Percentiles rank a stretch among this genome's conserved stretches.
These are phyloP conservation scores for Pseudomyrmex pallidus DNA, from an alignment of 1,140 invertebrate genomes.

Conservation along the genomic window DNA sequence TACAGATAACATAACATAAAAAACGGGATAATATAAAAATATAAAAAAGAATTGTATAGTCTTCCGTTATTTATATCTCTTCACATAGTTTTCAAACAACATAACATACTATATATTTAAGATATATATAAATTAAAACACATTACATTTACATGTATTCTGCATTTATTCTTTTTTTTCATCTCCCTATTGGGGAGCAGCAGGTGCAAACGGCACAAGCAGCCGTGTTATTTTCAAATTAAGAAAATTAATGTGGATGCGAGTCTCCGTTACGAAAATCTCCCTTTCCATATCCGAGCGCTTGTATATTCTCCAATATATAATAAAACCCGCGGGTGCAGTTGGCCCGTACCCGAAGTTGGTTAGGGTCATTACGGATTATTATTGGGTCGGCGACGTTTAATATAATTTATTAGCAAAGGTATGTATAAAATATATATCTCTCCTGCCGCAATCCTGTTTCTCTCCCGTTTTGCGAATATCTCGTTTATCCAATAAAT, in stretches of 20 bases:
- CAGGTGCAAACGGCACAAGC: conserved; percentile 69
- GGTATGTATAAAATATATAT: conserved; percentile 24
- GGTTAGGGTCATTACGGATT: conserved; percentile 43
- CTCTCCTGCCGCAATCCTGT: background rate
- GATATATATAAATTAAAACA: conserved; percentile 30
- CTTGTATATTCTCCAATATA: conserved; percentile 58
- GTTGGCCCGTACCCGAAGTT: conserved; percentile 9
- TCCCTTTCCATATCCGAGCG: conserved; percentile 6
- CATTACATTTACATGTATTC: conserved; percentile 34
- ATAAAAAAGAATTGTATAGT: background rate
- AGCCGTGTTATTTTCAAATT: conserved; percentile 72
- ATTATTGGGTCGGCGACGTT: conserved; percentile 44
- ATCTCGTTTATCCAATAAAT: conserved; percentile 21
- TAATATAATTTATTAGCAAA: conserved; percentile 43
- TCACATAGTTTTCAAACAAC: background rate
- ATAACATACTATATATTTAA: background rate
- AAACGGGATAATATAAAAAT: no score
- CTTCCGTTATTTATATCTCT: background rate
- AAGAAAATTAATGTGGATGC: conserved; percentile 71
- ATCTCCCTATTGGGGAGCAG: conserved; percentile 42
- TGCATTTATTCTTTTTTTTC: conserved; percentile 9
- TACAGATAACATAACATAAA: no score
- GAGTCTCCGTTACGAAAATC: conserved; percentile 62
- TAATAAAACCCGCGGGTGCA: conserved; percentile 56
- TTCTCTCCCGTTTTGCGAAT: conserved; percentile 13